A percentile compares a stretch with the other conserved stretches of the same genome.
These are phyloP conservation scores for Cinclus mexicanus DNA, from an alignment of 2,113 vertebrate species.

Conservation along the genomic window DNA sequence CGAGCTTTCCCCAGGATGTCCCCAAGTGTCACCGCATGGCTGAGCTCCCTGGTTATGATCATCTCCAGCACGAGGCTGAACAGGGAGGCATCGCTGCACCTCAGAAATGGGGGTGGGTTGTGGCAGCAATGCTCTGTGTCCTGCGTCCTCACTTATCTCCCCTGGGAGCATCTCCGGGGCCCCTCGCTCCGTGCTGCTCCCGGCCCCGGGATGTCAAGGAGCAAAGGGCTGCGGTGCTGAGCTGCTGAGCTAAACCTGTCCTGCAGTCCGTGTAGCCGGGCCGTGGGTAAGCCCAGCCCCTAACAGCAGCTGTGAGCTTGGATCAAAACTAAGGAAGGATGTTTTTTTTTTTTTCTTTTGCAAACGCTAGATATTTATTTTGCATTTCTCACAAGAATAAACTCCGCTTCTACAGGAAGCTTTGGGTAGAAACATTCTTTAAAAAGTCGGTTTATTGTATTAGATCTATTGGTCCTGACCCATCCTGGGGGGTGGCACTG, in stretches of 20 bases:
- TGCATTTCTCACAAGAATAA: conserved; percentile 60
- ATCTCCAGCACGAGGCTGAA: rapidly evolving
- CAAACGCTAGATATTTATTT: conserved; percentile 62
- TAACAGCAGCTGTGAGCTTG: rapidly evolving
- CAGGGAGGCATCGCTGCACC: neutral
- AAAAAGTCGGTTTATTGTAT: neutral
- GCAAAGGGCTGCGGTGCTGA: rapidly evolving
- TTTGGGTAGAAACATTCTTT: conserved; percentile 29
- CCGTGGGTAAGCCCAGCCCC: neutral
- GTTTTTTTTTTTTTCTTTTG: neutral
- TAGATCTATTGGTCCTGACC: conserved; percentile 41
- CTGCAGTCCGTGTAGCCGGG: rapidly evolving
- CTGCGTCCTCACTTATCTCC: rapidly evolving
- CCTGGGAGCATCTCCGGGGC: neutral
- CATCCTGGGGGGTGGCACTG: neutral
- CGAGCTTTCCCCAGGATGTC: neutral
- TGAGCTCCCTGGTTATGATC: rapidly evolving
- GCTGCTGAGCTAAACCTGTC: neutral
- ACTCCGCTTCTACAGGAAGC: conserved; percentile 40
- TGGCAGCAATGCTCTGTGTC: rapidly evolving
- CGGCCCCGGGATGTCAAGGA: neutral
- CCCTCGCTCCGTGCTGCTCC: rapidly evolving
- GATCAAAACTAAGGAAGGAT: neutral
- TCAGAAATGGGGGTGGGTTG: rapidly evolving
- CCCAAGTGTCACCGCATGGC: rapidly evolving